phyloP scores from a whole-genome alignment of 2,113 vertebrate species.

The Rhizomys pruinosus region DNA sequence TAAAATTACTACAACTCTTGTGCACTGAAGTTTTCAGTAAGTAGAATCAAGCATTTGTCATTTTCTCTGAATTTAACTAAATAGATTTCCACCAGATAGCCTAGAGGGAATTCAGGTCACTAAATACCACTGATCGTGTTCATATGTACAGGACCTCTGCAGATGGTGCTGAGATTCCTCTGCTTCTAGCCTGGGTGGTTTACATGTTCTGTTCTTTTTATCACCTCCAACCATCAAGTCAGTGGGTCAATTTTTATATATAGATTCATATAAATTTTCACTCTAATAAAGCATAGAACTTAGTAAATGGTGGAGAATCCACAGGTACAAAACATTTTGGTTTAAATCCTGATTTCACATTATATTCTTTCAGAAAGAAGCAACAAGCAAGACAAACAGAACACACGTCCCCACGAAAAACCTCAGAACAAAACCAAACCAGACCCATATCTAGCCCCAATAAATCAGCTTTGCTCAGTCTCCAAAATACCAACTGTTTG shows the following conservation, averaged over 20 bases:
- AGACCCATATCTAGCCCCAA: background rate
- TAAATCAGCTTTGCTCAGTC: background rate
- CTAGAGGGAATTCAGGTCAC: background rate
- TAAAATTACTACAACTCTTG: fast-evolving
- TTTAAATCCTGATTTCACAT: conserved; percentile 25
- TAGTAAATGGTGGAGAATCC: background rate
- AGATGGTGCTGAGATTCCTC: background rate
- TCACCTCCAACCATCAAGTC: background rate
- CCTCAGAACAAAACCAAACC: background rate
- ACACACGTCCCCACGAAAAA: background rate
- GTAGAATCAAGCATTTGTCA: background rate
- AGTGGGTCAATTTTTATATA: background rate
- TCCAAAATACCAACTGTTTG: background rate
- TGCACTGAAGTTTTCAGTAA: background rate
- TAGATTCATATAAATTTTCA: background rate
- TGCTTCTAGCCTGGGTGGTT: background rate
- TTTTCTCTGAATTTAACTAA: conserved; percentile 30
- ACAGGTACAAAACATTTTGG: background rate
- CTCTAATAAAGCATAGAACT: background rate
- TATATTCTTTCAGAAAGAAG: background rate
- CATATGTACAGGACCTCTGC: background rate
- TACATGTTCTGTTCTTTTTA: background rate
- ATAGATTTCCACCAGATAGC: background rate
- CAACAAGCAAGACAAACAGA: background rate
- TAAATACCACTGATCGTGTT: background rate